Evolutionary conservation across 2,797 vertebrate species (phyloP).

Genomic region (Pteronotus mesoamericanus): DNA sequence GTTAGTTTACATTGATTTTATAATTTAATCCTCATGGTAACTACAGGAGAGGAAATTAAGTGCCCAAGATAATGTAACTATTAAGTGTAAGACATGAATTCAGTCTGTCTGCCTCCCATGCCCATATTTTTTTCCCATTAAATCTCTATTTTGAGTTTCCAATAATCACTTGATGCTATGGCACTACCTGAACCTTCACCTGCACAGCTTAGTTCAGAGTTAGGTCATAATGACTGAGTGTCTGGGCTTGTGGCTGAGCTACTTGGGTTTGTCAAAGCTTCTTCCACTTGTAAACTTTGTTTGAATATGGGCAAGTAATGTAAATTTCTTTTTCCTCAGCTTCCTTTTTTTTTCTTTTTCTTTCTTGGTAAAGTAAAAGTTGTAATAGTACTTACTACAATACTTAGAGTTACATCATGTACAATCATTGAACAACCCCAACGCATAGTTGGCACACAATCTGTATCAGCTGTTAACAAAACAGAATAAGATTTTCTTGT

Average conservation of each 20-base stretch:
- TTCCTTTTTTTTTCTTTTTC: not conserved
- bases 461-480: not conserved
- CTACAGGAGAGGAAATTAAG: not conserved
- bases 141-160: not conserved
- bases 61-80: not conserved
- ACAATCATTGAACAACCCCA: not conserved
- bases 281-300: not conserved
- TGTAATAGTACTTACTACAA: not conserved
- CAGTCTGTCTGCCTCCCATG: not conserved
- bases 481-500: not conserved
- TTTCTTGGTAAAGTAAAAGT: not conserved
- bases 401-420: not conserved
- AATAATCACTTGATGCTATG: not conserved
- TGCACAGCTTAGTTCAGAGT: not conserved
- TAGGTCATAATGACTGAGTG: accelerated
- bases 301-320: not conserved
- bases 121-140: not conserved
- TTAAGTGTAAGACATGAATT: not conserved
- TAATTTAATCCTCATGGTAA: not conserved
- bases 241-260: not conserved
- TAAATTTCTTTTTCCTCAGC: not conserved
- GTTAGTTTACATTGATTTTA: not conserved
- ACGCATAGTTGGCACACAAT: not conserved
- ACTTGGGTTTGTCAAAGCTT: not conserved
- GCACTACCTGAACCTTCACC: not conserved